Evolutionary conservation across 2,888 invertebrate genomes (phyloP).

Genomic region (Tachystola acroxantha): DNA sequence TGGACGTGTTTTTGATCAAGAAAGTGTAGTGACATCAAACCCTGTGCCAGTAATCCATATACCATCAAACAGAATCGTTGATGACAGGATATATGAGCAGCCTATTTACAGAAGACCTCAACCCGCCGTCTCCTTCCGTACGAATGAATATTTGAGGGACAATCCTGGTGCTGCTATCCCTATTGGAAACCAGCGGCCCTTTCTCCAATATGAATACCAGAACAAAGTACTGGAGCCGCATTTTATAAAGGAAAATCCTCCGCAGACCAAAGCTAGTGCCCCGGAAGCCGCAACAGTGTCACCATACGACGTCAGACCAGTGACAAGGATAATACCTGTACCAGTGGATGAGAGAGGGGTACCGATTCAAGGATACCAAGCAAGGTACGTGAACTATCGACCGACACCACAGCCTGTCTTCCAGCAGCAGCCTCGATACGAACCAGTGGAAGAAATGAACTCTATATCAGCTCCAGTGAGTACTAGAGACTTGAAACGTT

Average conservation of each 20-base stretch:
- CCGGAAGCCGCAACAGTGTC: slow-evolving; percentile 51
- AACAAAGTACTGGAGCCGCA: slow-evolving; percentile 69
- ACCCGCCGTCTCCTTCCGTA: slow-evolving; percentile 58
- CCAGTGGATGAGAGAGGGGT: slow-evolving; percentile 68
- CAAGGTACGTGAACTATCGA: slow-evolving; percentile 55
- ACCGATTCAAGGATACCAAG: slow-evolving; percentile 61
- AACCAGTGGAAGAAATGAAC: slow-evolving; percentile 74
- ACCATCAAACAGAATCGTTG: slow-evolving; percentile 54
- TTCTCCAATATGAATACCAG: slow-evolving; percentile 68
- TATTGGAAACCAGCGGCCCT: slow-evolving; percentile 72
- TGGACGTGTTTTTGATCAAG: slow-evolving; percentile 67
- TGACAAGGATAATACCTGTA: slow-evolving; percentile 61
- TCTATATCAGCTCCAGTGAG: slow-evolving; percentile 83
- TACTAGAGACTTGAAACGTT: slow-evolving; percentile 82
- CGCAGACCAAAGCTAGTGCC: slow-evolving; percentile 39
- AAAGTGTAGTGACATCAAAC: slow-evolving; percentile 69
- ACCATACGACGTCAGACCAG: slow-evolving; percentile 53
- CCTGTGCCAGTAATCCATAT: slow-evolving; percentile 77
- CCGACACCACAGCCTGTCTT: slow-evolving; percentile 28
- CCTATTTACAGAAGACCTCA: slow-evolving; percentile 54
- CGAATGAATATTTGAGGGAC: slow-evolving; percentile 67
- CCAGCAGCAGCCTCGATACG: slow-evolving; percentile 60
- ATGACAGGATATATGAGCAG: slow-evolving; percentile 58
- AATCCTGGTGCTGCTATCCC: slow-evolving; percentile 69
- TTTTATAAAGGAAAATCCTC: slow-evolving; percentile 46